These are phyloP conservation scores for Platyrinchus mystaceus DNA, from an alignment of 2,797 vertebrate species.

Conservation along the genomic window DNA sequence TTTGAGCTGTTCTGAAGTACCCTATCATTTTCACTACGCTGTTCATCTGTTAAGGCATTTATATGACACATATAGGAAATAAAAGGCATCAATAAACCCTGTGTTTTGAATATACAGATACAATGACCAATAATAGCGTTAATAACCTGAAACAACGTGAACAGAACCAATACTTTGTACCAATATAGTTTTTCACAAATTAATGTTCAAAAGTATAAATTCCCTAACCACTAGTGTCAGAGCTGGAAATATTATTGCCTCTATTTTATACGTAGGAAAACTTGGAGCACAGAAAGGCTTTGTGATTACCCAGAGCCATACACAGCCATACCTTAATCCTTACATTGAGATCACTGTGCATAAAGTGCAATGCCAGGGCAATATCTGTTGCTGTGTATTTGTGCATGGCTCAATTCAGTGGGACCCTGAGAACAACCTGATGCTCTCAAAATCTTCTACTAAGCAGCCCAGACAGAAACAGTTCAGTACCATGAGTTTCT, in stretches of 20 bases:
- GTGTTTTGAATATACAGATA: constrained; percentile 60
- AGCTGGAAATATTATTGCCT: constrained; percentile 13
- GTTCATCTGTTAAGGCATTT: constrained; percentile 76
- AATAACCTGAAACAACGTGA: constrained; percentile 61
- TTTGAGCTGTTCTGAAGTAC: constrained; percentile 68
- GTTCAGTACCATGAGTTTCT: not conserved
- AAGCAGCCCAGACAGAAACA: not conserved
- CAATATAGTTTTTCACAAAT: not conserved
- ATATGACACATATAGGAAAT: constrained; percentile 74
- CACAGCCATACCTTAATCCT: not conserved
- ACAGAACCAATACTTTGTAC: constrained; percentile 50
- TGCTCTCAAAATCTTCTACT: not conserved
- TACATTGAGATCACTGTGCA: not conserved
- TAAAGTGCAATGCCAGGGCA: not conserved
- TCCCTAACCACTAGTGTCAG: not conserved
- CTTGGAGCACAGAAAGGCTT: not conserved
- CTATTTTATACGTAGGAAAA: not conserved
- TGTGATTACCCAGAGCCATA: not conserved
- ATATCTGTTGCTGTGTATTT: not conserved
- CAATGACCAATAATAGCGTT: constrained; percentile 49
- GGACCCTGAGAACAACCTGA: not conserved
- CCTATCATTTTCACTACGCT: constrained; percentile 70
- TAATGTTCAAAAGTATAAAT: not conserved
- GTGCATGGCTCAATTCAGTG: not conserved
- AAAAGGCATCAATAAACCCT: constrained; percentile 66